phyloP scores from a whole-genome alignment of 2,797 vertebrate species.

The Trichosurus vulpecula region DNA sequence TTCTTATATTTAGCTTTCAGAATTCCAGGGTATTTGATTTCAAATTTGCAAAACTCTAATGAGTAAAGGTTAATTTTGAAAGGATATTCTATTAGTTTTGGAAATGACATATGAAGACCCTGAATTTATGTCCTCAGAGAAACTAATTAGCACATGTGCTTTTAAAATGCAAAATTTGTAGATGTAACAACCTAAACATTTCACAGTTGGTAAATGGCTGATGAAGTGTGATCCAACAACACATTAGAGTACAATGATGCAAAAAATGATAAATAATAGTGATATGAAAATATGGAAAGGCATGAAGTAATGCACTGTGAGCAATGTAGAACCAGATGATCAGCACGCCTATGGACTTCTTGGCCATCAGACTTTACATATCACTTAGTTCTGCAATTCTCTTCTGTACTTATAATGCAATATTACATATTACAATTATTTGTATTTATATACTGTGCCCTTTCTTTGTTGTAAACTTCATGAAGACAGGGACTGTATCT shows the following conservation, averaged over 20 bases:
- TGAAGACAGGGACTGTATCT: not conserved
- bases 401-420: not conserved
- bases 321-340: not conserved
- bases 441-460: not conserved
- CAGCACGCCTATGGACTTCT: not conserved
- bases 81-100: conserved; percentile 55
- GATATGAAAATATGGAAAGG: not conserved
- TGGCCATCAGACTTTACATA: not conserved
- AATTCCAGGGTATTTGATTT: conserved; percentile 59
- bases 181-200: not conserved
- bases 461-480: not conserved
- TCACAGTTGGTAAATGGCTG: not conserved
- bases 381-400: not conserved
- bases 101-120: conserved; percentile 3
- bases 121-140: conserved; percentile 12
- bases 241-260: not conserved
- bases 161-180: not conserved
- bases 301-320: not conserved
- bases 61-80: conserved; percentile 60
- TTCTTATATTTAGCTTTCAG: conserved; percentile 64
- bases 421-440: not conserved
- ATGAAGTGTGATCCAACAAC: not conserved
- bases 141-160: not conserved
- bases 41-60: conserved; percentile 50
- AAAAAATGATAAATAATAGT: not conserved